Conservation (phyloP, 2,888 invertebrate genomes). For the Lysandra coridon region DNA sequence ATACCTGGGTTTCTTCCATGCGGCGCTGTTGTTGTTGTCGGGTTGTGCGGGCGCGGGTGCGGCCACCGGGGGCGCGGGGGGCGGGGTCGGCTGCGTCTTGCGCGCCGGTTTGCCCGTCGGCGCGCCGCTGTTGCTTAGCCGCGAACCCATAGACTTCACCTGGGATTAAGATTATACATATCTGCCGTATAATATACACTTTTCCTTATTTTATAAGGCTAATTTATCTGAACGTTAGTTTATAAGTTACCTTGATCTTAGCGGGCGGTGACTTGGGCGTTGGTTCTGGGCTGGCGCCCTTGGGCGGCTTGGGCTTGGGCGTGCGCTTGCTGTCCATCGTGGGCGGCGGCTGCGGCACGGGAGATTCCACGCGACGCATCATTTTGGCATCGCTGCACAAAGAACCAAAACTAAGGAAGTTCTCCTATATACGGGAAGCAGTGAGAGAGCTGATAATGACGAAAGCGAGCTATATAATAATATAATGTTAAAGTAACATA, state of each 20-base stretch:
- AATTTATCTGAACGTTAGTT: background rate
- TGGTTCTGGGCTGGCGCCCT: conserved; percentile 80
- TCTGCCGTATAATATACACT: background rate
- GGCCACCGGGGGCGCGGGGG: conserved; percentile 30
- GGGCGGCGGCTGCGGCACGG: conserved; percentile 44
- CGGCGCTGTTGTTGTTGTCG: conserved; percentile 66
- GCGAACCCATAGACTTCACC: conserved; percentile 71
- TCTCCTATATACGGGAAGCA: too few relatives aligned
- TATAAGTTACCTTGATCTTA: conserved; percentile 57
- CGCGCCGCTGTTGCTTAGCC: conserved; percentile 50
- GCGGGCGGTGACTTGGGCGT: conserved; percentile 62
- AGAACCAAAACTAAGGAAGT: background rate
- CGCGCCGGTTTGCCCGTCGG: conserved; percentile 43
- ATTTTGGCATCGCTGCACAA: conserved; percentile 64
- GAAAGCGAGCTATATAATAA: too few relatives aligned
- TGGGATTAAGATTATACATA: conserved; percentile 33
- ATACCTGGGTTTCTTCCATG: conserved; percentile 75
- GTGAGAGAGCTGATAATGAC: too few relatives aligned
- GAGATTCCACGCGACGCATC: conserved; percentile 63
- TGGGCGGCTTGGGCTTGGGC: conserved; percentile 82
- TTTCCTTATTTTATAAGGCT: too few relatives aligned
- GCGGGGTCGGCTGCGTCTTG: conserved; percentile 38
- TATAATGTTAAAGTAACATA: too few relatives aligned
- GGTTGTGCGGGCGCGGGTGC: conserved; percentile 35
- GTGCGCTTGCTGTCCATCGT: conserved; percentile 74